Conservation (phyloP, 2,888 invertebrate genomes). For the Griposia aprilina region DNA sequence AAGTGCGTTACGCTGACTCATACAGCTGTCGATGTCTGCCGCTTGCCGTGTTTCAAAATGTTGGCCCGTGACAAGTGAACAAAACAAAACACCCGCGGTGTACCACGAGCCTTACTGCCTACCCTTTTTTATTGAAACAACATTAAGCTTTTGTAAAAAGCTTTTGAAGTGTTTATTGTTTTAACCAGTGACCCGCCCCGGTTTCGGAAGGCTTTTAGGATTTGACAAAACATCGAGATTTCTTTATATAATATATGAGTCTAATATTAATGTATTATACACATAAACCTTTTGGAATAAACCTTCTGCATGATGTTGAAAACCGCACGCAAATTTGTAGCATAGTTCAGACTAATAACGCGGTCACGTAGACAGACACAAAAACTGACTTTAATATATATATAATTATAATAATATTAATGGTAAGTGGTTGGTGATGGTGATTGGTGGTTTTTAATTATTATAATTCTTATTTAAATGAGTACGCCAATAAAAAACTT, state of each 20-base stretch:
- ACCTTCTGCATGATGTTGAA: neutral
- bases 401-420: neutral
- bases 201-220: neutral
- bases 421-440: no score
- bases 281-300: neutral
- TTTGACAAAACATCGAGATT: neutral
- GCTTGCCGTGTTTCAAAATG: neutral
- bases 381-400: neutral
- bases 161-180: neutral
- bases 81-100: constrained; percentile 15
- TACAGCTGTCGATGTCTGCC: neutral
- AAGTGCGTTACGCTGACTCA: constrained; percentile 42
- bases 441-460: no score
- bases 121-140: constrained; percentile 2
- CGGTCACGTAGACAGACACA: neutral
- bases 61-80: neutral
- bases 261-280: no score
- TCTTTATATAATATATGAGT: neutral
- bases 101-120: neutral
- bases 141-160: neutral
- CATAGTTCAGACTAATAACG: no score
- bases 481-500: neutral
- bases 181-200: neutral
- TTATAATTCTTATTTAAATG: no score
- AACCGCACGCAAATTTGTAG: neutral